Percentiles rank a stretch among this genome's conserved stretches.
These are phyloP conservation scores for Caenorhabditis plicata DNA, from an alignment of 2,888 invertebrate species.

Conservation along the genomic window DNA sequence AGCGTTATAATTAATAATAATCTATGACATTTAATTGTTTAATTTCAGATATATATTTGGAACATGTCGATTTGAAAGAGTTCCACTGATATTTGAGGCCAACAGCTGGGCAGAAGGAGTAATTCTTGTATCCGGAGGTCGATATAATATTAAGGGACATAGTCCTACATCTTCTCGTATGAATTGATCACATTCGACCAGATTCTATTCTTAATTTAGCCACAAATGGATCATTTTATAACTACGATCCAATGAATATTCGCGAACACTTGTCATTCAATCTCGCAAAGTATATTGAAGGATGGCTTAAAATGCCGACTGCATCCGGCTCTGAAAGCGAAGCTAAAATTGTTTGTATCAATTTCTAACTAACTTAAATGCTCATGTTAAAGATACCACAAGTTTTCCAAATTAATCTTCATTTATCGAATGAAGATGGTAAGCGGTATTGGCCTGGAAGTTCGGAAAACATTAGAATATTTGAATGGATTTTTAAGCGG, in stretches of 20 bases:
- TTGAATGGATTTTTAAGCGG: constrained; percentile 77
- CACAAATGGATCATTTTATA: neutral
- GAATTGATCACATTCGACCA: too few species aligned
- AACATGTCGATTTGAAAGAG: constrained; percentile 84
- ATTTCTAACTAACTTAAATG: constrained; percentile 70
- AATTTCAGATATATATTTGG: too few species aligned
- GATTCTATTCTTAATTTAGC: neutral
- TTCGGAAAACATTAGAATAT: constrained; percentile 90
- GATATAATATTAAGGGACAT: too few species aligned
- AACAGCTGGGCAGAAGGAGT: constrained; percentile 65
- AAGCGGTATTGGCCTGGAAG: constrained; percentile 97
- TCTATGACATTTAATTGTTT: too few species aligned
- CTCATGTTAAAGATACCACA: constrained; percentile 1
- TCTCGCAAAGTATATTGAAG: constrained; percentile 87
- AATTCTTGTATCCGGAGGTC: constrained; percentile 87
- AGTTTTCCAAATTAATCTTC: constrained; percentile 16
- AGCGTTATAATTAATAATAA: too few species aligned
- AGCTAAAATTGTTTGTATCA: constrained; percentile 78
- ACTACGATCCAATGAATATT: neutral
- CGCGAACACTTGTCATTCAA: constrained; percentile 74
- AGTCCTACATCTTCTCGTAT: too few species aligned
- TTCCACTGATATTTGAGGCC: constrained; percentile 65
- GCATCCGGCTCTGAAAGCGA: constrained; percentile 67
- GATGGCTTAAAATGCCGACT: constrained; percentile 84
- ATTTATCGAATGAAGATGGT: constrained; percentile 67